Evolutionary conservation across 2,113 vertebrate genomes (phyloP), one percentile per base, ranked within the genome.

Genomic region (Megaceryle maxima): DNA sequence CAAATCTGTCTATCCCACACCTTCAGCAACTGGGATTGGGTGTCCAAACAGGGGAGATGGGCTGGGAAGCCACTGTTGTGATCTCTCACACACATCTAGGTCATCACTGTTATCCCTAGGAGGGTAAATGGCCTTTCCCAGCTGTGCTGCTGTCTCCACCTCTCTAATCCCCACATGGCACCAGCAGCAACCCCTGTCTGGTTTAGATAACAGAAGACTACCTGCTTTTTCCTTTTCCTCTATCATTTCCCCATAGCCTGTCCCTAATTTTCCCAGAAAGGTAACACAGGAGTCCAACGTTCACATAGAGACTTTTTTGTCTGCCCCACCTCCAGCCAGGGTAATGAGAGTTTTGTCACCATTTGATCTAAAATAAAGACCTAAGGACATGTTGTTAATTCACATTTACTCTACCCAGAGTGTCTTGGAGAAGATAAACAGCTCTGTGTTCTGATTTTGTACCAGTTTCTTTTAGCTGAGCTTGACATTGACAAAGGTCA

Each of bases 401-500:
- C 26, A 43, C 13, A 35, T 74, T 64, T 83, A 63, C 13, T 77
- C 13, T 84, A 17, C 66, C 43, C 57, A 66, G 37, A 79, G 16
- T 60, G 6, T 89, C 41, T 67, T 29, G 35, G 33, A 94, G 78
- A 81, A 74, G 84, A 85, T 97, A 95, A 97, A 92, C 29, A 74
- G 28, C 64, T 44, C 59, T 75, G 2, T 97, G 55, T 97, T 96
- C 88, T 97, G 83, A 83, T 97, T 97, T 97, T 94, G 46, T 92
- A 59, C 64, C 96, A 99, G 99, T 98, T 99, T 93, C 98, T 99
- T 90, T 96, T 99, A 85, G 87, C 98, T 8, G 98, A 98, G 64
- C 98, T 98, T 28, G 92, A 98, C 48, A 98, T 99, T 84, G 95
- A 98, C 73, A 95, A 97, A 31, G 92, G 94, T 62, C 96, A 98